These are phyloP conservation scores for Lamproptera curius DNA, from an alignment of 2,888 invertebrate genomes.

Conservation along the genomic window DNA sequence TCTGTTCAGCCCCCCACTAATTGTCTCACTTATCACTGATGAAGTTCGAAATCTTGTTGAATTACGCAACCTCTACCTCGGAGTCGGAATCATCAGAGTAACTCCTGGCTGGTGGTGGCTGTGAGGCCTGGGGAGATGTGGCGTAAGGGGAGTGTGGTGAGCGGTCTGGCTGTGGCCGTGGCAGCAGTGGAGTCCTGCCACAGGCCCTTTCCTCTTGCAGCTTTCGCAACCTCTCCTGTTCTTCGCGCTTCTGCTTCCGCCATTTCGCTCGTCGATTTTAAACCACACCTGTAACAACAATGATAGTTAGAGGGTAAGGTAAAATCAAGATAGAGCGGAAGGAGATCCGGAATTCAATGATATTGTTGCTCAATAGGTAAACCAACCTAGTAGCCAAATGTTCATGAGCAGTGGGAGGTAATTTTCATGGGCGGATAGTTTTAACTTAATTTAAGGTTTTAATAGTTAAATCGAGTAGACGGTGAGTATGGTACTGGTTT, in stretches of 20 bases:
- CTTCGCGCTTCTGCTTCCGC: conserved; percentile 96
- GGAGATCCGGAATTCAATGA: no score
- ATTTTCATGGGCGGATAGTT: no score
- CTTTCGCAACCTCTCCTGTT: conserved; percentile 89
- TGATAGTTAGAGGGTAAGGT: no score
- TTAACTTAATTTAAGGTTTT: no score
- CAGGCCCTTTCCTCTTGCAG: conserved; percentile 86
- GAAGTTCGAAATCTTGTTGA: background rate
- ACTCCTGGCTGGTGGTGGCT: conserved; percentile 79
- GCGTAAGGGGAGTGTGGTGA: conserved; percentile 39
- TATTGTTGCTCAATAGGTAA: no score
- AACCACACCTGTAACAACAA: conserved; percentile 93
- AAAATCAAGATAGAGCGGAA: no score
- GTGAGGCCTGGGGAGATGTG: conserved; percentile 41
- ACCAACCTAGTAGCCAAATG: no score
- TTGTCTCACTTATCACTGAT: conserved; percentile 12
- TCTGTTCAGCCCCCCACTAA: background rate
- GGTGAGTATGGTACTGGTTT: no score
- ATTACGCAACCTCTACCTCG: conserved; percentile 88
- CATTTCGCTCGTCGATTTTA: conserved; percentile 97
- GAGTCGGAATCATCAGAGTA: conserved; percentile 88
- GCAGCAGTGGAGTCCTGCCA: conserved; percentile 56
- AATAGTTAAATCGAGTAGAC: no score
- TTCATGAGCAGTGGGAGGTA: no score
- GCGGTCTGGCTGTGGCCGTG: conserved; percentile 44